Percentiles rank a stretch among this genome's conserved stretches.
phyloP scores from a whole-genome alignment of 1,140 invertebrate species.

The Paracyclopina nana region DNA sequence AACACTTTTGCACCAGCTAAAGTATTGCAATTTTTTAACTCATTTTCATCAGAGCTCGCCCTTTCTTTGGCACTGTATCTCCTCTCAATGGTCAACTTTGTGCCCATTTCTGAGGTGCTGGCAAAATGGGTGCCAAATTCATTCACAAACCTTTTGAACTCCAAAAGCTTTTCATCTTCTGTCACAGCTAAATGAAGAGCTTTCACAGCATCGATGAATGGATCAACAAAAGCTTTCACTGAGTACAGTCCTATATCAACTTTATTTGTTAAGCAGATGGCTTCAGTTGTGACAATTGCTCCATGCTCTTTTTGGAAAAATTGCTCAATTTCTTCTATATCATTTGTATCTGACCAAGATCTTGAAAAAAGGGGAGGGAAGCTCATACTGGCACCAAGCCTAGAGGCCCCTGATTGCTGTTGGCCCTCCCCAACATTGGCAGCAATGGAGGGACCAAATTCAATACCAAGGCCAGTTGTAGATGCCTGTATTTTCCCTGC shows the following conservation, averaged over 20 bases:
- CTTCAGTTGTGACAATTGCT: background rate
- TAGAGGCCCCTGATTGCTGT: too few relatives aligned
- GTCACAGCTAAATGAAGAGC: too few relatives aligned
- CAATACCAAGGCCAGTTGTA: background rate
- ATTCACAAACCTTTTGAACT: too few relatives aligned
- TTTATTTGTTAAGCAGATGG: background rate
- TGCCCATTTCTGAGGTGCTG: too few relatives aligned
- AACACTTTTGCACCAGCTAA: too few relatives aligned
- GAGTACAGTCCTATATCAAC: background rate
- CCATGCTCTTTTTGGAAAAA: background rate
- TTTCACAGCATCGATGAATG: slow-evolving; percentile 3
- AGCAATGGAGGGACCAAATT: background rate
- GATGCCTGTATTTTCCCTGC: slow-evolving; percentile 1
- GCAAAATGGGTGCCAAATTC: too few relatives aligned
- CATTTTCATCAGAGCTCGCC: too few relatives aligned
- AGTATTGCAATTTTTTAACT: too few relatives aligned
- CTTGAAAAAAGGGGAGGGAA: background rate
- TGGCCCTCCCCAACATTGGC: background rate
- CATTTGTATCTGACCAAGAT: background rate
- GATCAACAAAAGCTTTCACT: background rate
- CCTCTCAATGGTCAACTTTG: too few relatives aligned
- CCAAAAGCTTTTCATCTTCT: too few relatives aligned
- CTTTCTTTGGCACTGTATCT: too few relatives aligned
- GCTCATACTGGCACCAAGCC: too few relatives aligned
- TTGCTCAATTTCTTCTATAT: background rate